These are phyloP conservation scores for Perognathus longimembris DNA, from an alignment of 2,113 vertebrate genomes.

Conservation along the genomic window DNA sequence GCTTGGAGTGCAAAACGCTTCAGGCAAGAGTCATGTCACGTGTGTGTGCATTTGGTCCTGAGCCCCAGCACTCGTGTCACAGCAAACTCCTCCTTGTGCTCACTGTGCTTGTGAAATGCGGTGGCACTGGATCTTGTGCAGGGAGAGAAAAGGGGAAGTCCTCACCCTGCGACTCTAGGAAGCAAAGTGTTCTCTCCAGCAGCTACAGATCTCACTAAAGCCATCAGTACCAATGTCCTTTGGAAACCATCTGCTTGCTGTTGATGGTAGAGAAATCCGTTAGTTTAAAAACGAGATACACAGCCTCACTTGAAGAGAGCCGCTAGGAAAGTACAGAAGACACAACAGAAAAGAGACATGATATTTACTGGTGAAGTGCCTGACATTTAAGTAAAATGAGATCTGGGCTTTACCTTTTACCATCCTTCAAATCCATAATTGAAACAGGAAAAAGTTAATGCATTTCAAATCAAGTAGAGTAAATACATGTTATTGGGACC, in stretches of 20 bases:
- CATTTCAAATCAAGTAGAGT: not conserved
- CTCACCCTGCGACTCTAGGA: not conserved
- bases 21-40: not conserved
- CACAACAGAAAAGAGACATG: not conserved
- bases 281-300: not conserved
- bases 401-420: conserved; percentile 8
- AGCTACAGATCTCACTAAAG: not conserved
- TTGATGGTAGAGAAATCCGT: not conserved
- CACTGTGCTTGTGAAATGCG: not conserved
- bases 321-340: not conserved
- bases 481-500: not conserved
- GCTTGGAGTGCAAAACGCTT: not conserved
- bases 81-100: too few relatives aligned
- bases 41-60: not conserved
- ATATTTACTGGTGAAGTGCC: not conserved
- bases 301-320: not conserved
- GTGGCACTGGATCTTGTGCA: not conserved
- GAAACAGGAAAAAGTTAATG: not conserved
- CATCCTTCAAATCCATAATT: not conserved
- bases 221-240: not conserved
- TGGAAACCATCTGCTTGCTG: conserved; percentile 17
- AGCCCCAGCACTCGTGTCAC: too few relatives aligned
- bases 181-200: not conserved
- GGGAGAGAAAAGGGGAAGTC: not conserved
- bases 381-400: not conserved